phyloP scores from a whole-genome alignment of 1,140 invertebrate genomes.

The Nasonia vitripennis region DNA sequence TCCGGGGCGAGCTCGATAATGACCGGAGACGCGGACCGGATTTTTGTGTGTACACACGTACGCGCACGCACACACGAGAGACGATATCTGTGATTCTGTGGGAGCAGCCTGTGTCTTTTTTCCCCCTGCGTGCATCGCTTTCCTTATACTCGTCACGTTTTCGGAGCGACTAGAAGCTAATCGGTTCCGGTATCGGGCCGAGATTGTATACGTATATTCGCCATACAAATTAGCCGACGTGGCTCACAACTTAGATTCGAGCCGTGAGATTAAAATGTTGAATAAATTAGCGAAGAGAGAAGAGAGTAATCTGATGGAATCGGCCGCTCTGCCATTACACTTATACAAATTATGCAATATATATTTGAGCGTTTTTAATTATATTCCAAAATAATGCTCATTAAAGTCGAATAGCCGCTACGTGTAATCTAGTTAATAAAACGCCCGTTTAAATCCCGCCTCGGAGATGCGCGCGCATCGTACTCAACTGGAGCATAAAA shows the following conservation, averaged over 20 bases:
- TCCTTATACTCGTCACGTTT: conserved; percentile 11
- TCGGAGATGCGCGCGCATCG: too few species aligned
- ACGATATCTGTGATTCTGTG: conserved; percentile 14
- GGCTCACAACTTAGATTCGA: background rate
- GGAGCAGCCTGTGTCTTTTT: background rate
- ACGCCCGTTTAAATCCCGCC: background rate
- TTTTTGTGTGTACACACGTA: background rate
- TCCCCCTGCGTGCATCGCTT: background rate
- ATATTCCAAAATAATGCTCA: background rate
- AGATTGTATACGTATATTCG: background rate
- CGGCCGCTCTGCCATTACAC: background rate
- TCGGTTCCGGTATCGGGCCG: background rate
- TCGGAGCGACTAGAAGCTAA: conserved; percentile 18
- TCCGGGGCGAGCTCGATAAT: conserved; percentile 28
- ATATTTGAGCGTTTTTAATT: background rate
- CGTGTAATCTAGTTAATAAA: conserved; percentile 16
- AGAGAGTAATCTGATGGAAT: background rate
- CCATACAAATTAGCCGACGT: background rate
- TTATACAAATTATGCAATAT: background rate
- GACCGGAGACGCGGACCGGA: conserved; percentile 33
- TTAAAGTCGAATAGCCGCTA: background rate
- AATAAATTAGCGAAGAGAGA: background rate
- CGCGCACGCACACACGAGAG: background rate
- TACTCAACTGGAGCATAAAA: background rate
- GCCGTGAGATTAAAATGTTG: conserved; percentile 3